Conservation (phyloP, 2,113 vertebrate species). For the Pangasianodon gigas region DNA sequence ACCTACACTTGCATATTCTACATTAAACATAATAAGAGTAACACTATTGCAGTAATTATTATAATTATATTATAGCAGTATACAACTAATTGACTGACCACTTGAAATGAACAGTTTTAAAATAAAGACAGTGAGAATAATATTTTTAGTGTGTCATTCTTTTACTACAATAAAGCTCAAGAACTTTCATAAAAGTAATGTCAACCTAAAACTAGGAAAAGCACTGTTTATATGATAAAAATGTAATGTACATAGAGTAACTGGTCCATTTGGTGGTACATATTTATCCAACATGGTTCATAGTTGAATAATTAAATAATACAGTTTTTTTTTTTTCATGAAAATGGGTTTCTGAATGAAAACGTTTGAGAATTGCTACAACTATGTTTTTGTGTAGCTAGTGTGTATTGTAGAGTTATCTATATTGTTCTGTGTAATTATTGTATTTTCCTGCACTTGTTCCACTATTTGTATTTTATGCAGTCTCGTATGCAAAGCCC, state of each 20-base stretch:
- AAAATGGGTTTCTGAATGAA: not conserved
- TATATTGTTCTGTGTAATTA: not conserved
- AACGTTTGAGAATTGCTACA: not conserved
- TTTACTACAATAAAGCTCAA: not conserved
- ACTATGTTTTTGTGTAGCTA: not conserved
- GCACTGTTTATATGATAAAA: not conserved
- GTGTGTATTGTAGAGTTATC: not conserved
- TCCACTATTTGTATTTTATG: not conserved
- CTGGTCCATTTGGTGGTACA: no score
- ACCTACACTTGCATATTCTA: not conserved
- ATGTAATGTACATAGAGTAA: not conserved
- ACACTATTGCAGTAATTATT: not conserved
- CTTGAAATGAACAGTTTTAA: not conserved
- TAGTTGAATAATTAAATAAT: not conserved
- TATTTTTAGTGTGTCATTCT: not conserved
- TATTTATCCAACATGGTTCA: not conserved
- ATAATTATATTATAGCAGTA: not conserved
- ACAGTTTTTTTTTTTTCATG: not conserved
- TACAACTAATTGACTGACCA: not conserved
- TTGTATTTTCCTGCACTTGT: not conserved
- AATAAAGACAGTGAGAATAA: not conserved
- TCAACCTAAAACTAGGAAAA: not conserved
- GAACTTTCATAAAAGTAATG: not conserved
- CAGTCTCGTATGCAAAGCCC: not conserved
- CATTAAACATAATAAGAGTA: not conserved